Evolutionary conservation across 2,888 invertebrate species (phyloP), one percentile per base, ranked within the genome.

Genomic region (Bombylius discolor): DNA sequence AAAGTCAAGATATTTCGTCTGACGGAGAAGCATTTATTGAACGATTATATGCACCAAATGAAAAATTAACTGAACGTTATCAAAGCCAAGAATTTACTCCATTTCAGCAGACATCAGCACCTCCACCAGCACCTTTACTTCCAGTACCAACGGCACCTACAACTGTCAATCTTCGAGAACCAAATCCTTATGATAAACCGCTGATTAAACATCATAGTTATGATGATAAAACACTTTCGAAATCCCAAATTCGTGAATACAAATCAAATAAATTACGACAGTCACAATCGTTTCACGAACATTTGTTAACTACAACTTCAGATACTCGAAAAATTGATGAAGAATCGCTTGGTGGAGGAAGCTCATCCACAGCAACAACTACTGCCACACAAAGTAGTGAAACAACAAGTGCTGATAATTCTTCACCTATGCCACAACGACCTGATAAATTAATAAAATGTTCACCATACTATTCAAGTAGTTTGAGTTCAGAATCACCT

Each of bases 401-500:
- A 65, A 78, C 79, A 60, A 68, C 67, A 39, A 70, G 70, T 58
- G 69, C 72, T 5, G 72, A 70, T 54, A 71, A 70, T 42, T 72
- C 67, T 12, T 73, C 73, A 0, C 71, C 74, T 31, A 68, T 70
- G 65, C 68, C 70, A 42, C 68, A 66, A 55, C 67, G 73, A 14
- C 71, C 74, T 5, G 72, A 78, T 51, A 79, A 79, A 61, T 70
- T 85, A 39, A 78, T 82, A 1, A 83, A 84, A 67, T 85, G 85
- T 66, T 85, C 85, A 3, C 85, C 85, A 1, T 85, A 85, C 67
- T 85, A 85, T 69, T 85, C 85, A 36, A 85, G 85, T 65, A 85
- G 85, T 64, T 72, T 85, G 47, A 85, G 85, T 67, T 85, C 85
- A 0, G 85, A 85, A 64, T 84, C 85, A 34, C 85, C 85, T 4